Evolutionary conservation across 1,140 invertebrate species (phyloP), one percentile per base, ranked within the genome.

Genomic region (Aphidius ervi): DNA sequence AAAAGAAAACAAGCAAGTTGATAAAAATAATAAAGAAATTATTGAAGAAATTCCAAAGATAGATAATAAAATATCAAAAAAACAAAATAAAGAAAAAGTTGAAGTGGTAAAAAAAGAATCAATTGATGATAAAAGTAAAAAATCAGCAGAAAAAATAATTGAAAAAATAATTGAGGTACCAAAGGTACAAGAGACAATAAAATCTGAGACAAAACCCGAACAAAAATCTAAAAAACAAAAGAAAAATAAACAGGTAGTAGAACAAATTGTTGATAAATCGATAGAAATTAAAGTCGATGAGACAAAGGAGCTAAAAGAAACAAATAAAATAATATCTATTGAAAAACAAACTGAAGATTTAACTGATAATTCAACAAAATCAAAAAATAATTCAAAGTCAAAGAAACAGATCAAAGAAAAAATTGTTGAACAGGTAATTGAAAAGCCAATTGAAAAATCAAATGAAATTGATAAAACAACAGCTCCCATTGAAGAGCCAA

Each of bases 1-100:
- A 71, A 70, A 16, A 52, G 67, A 74, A 9, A 65, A 64, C 49
- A 68, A 5, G 63, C 54, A 56, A 54, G 1, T 52, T 8, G 58
- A 31, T 10, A 54, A 41, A 54, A 61, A 1, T 58, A 9, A 6
- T 5, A 41, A 9, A 9, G 43, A 46, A 9, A 47, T 31, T 31
- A 31, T 2, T 31, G 45, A 39, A 23, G 8, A 46, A 37, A 10
- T 31, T 9, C 2, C 16, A 16, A 9, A 46, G 42, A 9, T 31
- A 23, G 5, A 52, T 53, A 46, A 49, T 10, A 46, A 53, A 46
- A 53, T 40, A 20, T 37, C 16, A 53, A 9, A 59, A 16, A 31
- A 53, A 39, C 8, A 39, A 43, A 10, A 9, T 10, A n/a, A 42
- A 9, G 9, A 53, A 41, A 40, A 58, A 20, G 41, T 50, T 5